These are phyloP conservation scores for Paralvinella palmiformis DNA, from an alignment of 1,140 invertebrate genomes.

Conservation along the genomic window DNA sequence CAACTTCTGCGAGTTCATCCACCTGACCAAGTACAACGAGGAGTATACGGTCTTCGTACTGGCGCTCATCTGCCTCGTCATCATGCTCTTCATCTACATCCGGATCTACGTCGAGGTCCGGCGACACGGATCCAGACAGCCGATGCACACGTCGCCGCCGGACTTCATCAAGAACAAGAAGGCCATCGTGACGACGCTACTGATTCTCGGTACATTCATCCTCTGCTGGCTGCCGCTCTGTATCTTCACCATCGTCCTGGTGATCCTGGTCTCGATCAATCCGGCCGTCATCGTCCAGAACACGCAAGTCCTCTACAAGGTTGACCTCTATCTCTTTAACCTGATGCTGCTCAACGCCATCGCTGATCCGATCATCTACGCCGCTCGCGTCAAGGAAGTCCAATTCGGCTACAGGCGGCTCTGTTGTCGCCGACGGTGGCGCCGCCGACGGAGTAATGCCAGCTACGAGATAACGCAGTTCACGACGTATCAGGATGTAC, in stretches of 20 bases:
- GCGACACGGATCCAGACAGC: not conserved
- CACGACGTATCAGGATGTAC: too few relatives aligned
- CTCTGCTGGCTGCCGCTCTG: slow-evolving; percentile 13
- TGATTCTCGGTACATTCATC: slow-evolving; percentile 13
- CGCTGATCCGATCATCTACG: slow-evolving; percentile 66
- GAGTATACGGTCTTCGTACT: slow-evolving; percentile 2
- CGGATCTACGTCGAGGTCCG: not conserved
- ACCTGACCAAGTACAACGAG: slow-evolving; percentile 8
- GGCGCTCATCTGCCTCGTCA: not conserved
- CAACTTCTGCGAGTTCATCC: slow-evolving; percentile 15
- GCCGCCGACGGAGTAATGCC: not conserved
- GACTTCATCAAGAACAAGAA: not conserved
- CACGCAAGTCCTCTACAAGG: slow-evolving; percentile 12
- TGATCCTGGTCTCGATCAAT: not conserved
- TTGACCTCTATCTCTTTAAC: slow-evolving; percentile 34
- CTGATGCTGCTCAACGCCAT: slow-evolving; percentile 61
- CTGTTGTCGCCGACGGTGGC: not conserved
- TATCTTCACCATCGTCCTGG: slow-evolving; percentile 4
- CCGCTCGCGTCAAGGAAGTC: slow-evolving; percentile 60
- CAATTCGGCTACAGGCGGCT: slow-evolving; percentile 26
- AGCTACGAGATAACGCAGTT: too few relatives aligned
- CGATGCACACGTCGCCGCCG: not conserved
- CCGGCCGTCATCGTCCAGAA: not conserved
- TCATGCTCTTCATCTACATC: slow-evolving; percentile 4
- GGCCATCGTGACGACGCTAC: slow-evolving; percentile 9